Evolutionary conservation across 2,113 vertebrate species (phyloP).

Genomic region (Pachycephala philippinensis): DNA sequence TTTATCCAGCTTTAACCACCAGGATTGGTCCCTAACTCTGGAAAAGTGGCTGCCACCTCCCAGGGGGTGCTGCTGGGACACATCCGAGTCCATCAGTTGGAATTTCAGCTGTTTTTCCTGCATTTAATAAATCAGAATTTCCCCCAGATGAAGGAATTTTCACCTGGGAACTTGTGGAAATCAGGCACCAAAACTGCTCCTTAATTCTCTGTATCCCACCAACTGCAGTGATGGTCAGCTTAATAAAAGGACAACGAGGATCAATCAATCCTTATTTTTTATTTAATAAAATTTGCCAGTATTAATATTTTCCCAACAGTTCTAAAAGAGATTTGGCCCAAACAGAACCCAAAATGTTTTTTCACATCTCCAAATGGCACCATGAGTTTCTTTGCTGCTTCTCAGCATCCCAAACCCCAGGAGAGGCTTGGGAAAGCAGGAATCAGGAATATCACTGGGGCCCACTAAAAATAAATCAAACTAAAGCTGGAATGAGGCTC

Average conservation of each 20-base stretch:
- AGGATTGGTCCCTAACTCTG: neutral
- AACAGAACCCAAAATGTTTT: neutral
- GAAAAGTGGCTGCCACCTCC: neutral
- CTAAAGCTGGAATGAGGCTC: neutral
- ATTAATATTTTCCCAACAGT: neutral
- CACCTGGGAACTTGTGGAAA: neutral
- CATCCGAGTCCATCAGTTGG: neutral
- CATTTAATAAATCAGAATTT: neutral
- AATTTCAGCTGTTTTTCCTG: neutral
- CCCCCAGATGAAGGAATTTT: neutral
- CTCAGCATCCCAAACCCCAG: neutral
- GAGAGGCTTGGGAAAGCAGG: neutral
- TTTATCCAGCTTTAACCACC: neutral
- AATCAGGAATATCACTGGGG: neutral
- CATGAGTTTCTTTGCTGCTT: neutral
- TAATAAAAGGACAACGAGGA: too few species aligned
- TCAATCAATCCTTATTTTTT: neutral
- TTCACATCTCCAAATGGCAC: accelerated
- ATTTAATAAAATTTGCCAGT: neutral
- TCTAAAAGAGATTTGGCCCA: neutral
- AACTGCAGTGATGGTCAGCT: neutral
- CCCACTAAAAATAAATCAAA: neutral
- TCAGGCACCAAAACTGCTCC: neutral
- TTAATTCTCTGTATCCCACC: neutral
- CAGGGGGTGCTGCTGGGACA: neutral